A percentile compares a stretch with the other conserved stretches of the same genome.
Evolutionary conservation across 2,113 vertebrate genomes (phyloP).

Genomic region (Delphinapterus leucas): DNA sequence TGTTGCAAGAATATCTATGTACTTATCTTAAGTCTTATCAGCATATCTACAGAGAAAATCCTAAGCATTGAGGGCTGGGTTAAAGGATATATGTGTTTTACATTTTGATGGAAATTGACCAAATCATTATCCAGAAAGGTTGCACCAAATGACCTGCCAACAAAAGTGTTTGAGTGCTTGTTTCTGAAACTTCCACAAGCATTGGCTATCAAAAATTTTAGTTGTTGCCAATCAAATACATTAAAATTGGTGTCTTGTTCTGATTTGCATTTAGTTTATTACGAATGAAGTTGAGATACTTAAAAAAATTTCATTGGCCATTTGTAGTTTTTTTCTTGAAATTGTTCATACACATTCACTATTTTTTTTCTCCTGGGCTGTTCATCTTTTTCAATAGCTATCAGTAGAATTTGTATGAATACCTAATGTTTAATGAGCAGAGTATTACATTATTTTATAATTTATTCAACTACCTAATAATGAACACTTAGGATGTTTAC

Average conservation of each 20-base stretch:
- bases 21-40: background rate
- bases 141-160: background rate
- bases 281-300: background rate
- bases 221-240: background rate
- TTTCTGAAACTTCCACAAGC: background rate
- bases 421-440: background rate
- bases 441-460: background rate
- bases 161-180: background rate
- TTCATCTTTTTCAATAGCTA: background rate
- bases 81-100: background rate
- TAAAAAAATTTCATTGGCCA: background rate
- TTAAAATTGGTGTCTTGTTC: background rate
- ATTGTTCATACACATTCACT: background rate
- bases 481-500: background rate
- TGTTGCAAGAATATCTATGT: background rate
- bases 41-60: background rate
- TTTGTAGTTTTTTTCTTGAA: slow-evolving; percentile 7
- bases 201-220: background rate
- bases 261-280: background rate
- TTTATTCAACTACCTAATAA: background rate
- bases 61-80: background rate
- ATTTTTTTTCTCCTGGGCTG: background rate
- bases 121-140: background rate
- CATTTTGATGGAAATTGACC: background rate
- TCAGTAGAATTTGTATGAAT: background rate